phyloP scores from a whole-genome alignment of 1,140 invertebrate species.

The Brachionus rotundiformis region DNA sequence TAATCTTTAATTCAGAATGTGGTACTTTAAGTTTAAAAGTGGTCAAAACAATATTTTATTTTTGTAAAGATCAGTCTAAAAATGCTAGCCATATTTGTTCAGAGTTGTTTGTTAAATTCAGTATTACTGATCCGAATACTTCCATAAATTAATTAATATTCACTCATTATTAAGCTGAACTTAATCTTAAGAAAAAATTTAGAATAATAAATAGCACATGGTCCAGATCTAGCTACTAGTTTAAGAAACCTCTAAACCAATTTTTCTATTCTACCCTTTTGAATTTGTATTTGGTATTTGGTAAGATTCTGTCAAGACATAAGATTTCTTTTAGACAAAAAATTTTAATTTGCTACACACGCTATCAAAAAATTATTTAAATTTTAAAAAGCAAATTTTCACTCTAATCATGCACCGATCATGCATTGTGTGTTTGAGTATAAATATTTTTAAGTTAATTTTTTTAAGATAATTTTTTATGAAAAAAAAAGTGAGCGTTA shows the following conservation, averaged over 20 bases:
- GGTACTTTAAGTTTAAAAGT: too few relatives aligned
- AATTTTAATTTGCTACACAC: background rate
- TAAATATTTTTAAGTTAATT: background rate
- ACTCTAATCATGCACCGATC: background rate
- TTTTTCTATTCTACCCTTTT: background rate
- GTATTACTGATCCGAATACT: background rate
- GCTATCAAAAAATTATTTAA: background rate
- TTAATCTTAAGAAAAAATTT: background rate
- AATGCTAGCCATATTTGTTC: too few relatives aligned
- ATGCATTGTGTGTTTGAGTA: background rate
- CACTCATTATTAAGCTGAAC: background rate
- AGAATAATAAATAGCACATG: background rate
- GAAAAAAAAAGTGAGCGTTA: too few relatives aligned
- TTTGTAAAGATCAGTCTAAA: too few relatives aligned
- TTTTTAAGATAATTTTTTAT: background rate
- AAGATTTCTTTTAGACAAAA: background rate
- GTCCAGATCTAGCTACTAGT: too few relatives aligned
- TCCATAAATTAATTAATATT: background rate
- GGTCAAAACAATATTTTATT: too few relatives aligned
- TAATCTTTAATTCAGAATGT: too few relatives aligned
- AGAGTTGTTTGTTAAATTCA: too few relatives aligned
- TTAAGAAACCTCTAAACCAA: too few relatives aligned
- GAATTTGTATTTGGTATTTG: background rate
- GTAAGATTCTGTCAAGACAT: background rate
- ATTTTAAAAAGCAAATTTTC: background rate